Percentiles rank a stretch among this genome's conserved stretches.
These are phyloP conservation scores for Channa striata DNA, from an alignment of 2,797 vertebrate genomes.

Conservation along the genomic window DNA sequence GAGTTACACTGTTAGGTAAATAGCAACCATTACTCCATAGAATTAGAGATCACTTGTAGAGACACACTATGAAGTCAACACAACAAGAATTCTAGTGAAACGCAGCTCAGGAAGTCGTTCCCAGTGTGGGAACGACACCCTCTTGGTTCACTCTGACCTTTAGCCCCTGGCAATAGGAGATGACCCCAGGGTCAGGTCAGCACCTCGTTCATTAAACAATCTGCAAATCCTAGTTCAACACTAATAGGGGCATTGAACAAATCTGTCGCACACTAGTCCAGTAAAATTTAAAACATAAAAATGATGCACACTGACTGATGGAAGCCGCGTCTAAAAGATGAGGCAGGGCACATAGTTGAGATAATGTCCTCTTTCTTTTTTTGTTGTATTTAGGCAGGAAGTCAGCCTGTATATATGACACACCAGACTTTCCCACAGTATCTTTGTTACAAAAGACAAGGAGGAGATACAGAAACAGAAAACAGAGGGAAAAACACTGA, in stretches of 20 bases:
- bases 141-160: slow-evolving; percentile 59
- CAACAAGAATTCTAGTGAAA: not conserved
- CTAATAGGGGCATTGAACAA: slow-evolving; percentile 12
- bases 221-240: slow-evolving; percentile 30
- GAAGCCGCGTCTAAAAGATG: slow-evolving; percentile 14
- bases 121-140: slow-evolving; percentile 52
- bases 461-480: slow-evolving; percentile 1
- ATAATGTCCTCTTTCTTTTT: slow-evolving; percentile 6
- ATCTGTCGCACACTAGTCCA: slow-evolving; percentile 26
- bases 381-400: slow-evolving; percentile 60
- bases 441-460: not conserved
- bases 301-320: slow-evolving; percentile 25
- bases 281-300: not conserved
- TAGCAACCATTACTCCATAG: not conserved
- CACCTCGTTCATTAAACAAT: slow-evolving; percentile 53
- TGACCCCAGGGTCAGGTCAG: slow-evolving; percentile 49
- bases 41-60: not conserved
- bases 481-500: slow-evolving; percentile 17
- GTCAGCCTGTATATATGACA: slow-evolving; percentile 62
- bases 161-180: slow-evolving; percentile 28
- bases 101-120: slow-evolving; percentile 8
- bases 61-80: not conserved
- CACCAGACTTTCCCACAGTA: slow-evolving; percentile 74
- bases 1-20: not conserved
- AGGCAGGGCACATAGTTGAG: slow-evolving; percentile 34